Conservation (phyloP, 2,113 vertebrate genomes). For the Paramisgurnus dabryanus region DNA sequence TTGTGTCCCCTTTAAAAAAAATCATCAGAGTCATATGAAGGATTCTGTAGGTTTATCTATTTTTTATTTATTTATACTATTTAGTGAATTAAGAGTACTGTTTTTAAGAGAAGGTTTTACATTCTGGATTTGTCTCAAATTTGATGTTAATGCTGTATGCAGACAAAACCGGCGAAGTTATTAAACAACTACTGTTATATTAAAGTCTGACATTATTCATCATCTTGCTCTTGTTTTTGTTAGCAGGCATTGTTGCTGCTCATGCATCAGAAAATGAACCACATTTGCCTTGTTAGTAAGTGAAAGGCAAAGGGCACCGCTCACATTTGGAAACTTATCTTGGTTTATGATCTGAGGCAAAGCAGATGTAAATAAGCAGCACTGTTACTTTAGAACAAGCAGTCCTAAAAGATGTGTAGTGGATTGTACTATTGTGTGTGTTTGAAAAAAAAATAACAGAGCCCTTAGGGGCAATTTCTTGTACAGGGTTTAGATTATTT, state of each 20-base stretch:
- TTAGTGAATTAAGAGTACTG: background rate
- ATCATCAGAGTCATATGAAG: background rate
- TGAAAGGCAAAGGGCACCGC: background rate
- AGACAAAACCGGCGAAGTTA: background rate
- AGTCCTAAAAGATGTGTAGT: background rate
- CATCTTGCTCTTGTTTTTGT: background rate
- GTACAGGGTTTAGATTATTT: too few species aligned
- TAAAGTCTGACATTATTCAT: too few species aligned
- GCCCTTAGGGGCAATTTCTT: too few species aligned
- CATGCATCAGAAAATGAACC: background rate
- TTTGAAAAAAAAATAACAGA: too few species aligned
- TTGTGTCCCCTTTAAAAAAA: too few species aligned
- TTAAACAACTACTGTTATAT: constrained; percentile 2
- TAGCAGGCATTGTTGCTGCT: background rate
- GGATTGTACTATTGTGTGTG: background rate
- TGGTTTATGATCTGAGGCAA: constrained; percentile 40
- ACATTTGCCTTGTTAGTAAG: background rate
- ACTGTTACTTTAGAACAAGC: background rate
- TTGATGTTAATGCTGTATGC: background rate
- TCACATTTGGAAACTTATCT: constrained; percentile 56
- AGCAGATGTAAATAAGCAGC: constrained; percentile 47
- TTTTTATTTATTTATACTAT: background rate
- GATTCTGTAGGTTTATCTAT: background rate
- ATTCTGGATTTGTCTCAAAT: background rate
- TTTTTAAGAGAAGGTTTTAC: background rate